Conservation (phyloP, 2,797 vertebrate genomes). For the Australoheros facetus region DNA sequence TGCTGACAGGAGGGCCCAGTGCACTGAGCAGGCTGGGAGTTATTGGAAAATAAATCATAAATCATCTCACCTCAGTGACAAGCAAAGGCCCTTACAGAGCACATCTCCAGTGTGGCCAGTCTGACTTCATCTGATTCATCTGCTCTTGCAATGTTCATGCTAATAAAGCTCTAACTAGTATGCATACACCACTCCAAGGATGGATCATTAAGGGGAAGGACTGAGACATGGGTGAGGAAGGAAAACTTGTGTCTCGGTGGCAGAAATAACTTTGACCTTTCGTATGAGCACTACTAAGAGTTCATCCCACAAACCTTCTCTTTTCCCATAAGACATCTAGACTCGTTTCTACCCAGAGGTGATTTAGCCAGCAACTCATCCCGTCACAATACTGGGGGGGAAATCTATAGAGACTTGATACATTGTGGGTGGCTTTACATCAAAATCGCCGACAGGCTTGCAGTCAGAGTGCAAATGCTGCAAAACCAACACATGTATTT, state of each 20-base stretch:
- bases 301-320: slow-evolving; percentile 55
- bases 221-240: slow-evolving; percentile 47
- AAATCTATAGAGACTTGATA: slow-evolving; percentile 53
- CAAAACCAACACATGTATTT: slow-evolving; percentile 67
- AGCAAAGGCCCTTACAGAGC: slow-evolving; percentile 67
- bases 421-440: slow-evolving; percentile 60
- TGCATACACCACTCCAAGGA: slow-evolving; percentile 31
- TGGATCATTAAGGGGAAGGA: slow-evolving; percentile 68
- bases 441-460: slow-evolving; percentile 53
- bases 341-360: slow-evolving; percentile 64
- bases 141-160: slow-evolving; percentile 61
- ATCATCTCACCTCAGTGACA: slow-evolving; percentile 79
- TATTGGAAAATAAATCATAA: slow-evolving; percentile 84
- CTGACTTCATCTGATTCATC: slow-evolving; percentile 62
- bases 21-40: slow-evolving; percentile 73
- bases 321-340: slow-evolving; percentile 49
- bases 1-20: slow-evolving; percentile 73
- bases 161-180: slow-evolving; percentile 72
- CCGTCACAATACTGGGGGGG: slow-evolving; percentile 32
- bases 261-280: slow-evolving; percentile 69
- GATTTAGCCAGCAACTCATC: slow-evolving; percentile 68
- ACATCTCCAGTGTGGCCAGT: slow-evolving; percentile 71
- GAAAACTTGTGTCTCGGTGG: slow-evolving; percentile 50
- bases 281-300: slow-evolving; percentile 51
- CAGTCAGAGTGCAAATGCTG: slow-evolving; percentile 64